Evolutionary conservation across 2,888 invertebrate genomes (phyloP).

Genomic region (Orgyia antiqua): DNA sequence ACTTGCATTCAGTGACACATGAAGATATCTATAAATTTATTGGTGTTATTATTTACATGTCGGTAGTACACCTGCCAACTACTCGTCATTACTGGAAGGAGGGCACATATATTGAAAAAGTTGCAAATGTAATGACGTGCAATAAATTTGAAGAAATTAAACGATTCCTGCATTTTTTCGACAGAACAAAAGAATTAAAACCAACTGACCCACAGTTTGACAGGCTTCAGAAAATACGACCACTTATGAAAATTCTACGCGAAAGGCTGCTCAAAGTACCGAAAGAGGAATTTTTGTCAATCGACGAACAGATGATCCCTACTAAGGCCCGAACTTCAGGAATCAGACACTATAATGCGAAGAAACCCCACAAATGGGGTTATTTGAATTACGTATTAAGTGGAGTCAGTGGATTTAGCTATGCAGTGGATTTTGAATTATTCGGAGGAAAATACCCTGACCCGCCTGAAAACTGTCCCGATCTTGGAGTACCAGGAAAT

Average conservation of each 20-base stretch:
- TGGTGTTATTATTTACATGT: constrained; percentile 20
- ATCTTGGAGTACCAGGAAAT: not conserved
- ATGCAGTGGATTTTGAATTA: not conserved
- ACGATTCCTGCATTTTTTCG: constrained; percentile 16
- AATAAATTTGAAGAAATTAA: constrained; percentile 22
- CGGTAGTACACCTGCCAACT: constrained; percentile 19
- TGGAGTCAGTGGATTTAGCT: not conserved
- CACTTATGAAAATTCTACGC: not conserved
- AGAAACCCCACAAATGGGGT: constrained; percentile 1
- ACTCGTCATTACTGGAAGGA: constrained; percentile 23
- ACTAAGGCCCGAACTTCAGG: not conserved
- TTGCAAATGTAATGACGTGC: constrained; percentile 14
- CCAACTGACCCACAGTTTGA: constrained; percentile 13
- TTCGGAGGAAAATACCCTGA: not conserved
- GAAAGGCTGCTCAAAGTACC: not conserved
- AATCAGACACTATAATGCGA: not conserved
- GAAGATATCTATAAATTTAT: constrained; percentile 18
- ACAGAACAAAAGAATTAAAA: constrained; percentile 12
- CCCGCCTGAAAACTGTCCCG: not conserved
- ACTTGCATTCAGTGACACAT: constrained; percentile 7
- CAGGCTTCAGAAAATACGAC: too few relatives aligned
- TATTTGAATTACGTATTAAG: not conserved
- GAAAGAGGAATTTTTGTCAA: not conserved
- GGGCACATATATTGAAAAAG: constrained; percentile 15
- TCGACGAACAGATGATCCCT: not conserved